Evolutionary conservation across 2,888 invertebrate species (phyloP).

Genomic region (Tipula confusa): DNA sequence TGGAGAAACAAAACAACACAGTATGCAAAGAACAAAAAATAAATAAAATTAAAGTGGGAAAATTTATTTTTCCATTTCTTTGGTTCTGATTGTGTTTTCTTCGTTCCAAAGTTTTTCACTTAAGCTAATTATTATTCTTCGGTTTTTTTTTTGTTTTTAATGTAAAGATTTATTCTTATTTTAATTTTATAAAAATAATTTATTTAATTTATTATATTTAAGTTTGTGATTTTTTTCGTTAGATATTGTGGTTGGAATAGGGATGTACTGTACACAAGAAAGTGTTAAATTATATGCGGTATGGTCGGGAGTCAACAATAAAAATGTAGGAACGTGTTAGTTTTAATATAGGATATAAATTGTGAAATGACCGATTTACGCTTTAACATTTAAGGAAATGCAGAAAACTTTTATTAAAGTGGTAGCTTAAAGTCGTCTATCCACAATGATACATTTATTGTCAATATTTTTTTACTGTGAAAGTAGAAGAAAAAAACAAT

Average conservation of each 20-base stretch:
- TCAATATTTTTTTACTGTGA: no score
- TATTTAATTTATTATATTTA: conserved; percentile 1
- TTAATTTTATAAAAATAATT: neutral
- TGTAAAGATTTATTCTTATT: neutral
- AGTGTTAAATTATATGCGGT: neutral
- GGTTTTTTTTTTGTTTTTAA: neutral
- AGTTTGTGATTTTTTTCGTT: neutral
- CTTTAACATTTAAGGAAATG: no score
- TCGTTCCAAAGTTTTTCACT: neutral
- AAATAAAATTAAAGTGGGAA: neutral
- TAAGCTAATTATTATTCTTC: conserved; percentile 21
- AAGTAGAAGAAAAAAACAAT: no score
- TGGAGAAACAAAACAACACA: neutral
- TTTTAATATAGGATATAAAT: no score
- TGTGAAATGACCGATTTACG: no score
- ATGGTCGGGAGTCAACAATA: no score
- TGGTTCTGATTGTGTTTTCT: neutral
- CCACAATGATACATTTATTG: no score
- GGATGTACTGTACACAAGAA: neutral
- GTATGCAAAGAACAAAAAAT: no score
- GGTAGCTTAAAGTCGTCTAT: no score
- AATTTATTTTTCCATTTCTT: neutral
- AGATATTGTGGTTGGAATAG: neutral
- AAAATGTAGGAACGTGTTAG: no score
- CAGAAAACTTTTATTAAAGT: no score